Evolutionary conservation across 2,113 vertebrate species (phyloP), one percentile per base, ranked within the genome.

Genomic region (Gyps fulvus): DNA sequence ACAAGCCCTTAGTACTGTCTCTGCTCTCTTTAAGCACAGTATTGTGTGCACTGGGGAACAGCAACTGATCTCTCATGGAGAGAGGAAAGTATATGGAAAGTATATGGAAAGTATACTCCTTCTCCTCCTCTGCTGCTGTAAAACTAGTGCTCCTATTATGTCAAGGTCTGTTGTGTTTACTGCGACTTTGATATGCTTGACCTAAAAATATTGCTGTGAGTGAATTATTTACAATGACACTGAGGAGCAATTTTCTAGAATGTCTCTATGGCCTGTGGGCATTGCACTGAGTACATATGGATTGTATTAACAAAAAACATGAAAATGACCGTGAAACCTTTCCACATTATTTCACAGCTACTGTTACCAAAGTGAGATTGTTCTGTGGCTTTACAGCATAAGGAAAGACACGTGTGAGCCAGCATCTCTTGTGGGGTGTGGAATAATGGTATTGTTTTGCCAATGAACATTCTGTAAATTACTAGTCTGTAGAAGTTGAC

Each of bases 201-300:
- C 88, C 94, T 97, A 67, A 95, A 95, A 93, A 84, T 76, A 88
- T 69, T 85, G 43, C 82, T 90, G 58, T 10, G 40, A 83, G 45
- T 87, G 87, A 94, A 90, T 96, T 92, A 97, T 94, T 96, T 88
- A 80, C 67, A 58, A 13, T 83, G 82, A 73, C 81, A 88, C 34
- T 10, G 42, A 83, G 50, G n/a, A 95, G 16, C 55, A 73, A 62
- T 93, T 90, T 88, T 92, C 71, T 80, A 32, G 88, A 90, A 73
- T n/a, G 66, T 77, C 58, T 83, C 26, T n/a, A 1, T 66, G 63
- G 58, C 88, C 71, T 45, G 21, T 43, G 45, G 88, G 69, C 58
- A 61, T 73, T 78, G 45, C 34, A 52, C 52, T 34, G 45, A 58
- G 63, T 63, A 52, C 50, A 25, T 38, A 70, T 32, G 50, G 71